phyloP scores from a whole-genome alignment of 2,797 vertebrate species.

The Tolypeutes matacus region DNA sequence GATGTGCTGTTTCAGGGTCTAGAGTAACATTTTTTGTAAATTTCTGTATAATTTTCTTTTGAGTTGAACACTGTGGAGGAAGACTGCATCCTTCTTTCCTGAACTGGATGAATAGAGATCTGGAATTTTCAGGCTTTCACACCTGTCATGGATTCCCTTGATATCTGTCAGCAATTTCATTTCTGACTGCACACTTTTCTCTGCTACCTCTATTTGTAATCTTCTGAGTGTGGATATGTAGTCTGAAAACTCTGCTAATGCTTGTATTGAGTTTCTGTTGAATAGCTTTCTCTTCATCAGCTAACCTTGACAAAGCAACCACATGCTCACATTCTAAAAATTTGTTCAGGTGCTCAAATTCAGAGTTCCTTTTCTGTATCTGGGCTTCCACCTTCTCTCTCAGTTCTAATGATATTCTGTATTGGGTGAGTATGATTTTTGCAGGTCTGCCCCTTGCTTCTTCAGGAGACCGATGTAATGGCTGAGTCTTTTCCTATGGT shows the following conservation, averaged over 20 bases:
- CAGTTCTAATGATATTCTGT: neutral
- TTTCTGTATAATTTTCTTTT: too few species aligned
- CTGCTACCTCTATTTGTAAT: neutral
- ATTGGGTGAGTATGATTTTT: neutral
- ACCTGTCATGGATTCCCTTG: neutral
- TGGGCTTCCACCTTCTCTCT: neutral
- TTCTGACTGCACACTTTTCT: neutral
- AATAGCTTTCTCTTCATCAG: neutral
- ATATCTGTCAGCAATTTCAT: too few species aligned
- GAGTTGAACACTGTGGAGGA: too few species aligned
- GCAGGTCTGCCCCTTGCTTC: neutral
- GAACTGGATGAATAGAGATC: neutral
- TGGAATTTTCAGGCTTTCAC: neutral
- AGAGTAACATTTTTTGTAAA: neutral
- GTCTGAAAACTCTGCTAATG: neutral
- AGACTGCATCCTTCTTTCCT: too few species aligned
- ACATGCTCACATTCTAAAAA: conserved; percentile 1
- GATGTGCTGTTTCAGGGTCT: conserved; percentile 55
- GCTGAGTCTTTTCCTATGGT: too few species aligned
- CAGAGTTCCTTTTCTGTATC: neutral
- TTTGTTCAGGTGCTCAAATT: conserved; percentile 19
- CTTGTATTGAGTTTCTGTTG: neutral
- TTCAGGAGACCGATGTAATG: neutral
- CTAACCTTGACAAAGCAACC: neutral
- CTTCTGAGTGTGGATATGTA: neutral